Base-by-base conservation (phyloP, 2,888 invertebrate genomes). In the Noctua janthina region DNA sequence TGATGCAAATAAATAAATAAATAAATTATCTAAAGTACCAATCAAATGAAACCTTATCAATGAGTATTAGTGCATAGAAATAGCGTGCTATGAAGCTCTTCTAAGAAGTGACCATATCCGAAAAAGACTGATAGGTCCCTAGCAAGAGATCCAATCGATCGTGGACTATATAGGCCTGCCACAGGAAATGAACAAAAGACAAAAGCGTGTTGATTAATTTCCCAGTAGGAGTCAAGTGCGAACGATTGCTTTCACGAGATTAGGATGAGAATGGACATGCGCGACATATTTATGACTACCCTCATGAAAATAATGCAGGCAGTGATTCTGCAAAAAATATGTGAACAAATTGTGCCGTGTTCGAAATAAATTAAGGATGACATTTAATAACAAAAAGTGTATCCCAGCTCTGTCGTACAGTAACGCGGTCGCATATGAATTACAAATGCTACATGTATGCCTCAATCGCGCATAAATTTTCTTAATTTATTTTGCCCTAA, bases 401-500 rank as follows among this genome's bases (percentile, higher is more conserved):
- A 79, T 79, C 39, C 66, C 49, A 59, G 49, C 56, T 73, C 10
- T 59, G 69, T 49, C 75, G 75, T 75, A 72, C 67, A 64, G 59
- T 49, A 71, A 74, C 67, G 29, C 64, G 43, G n/a, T 71, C 70
- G 69, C 69, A 62, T 77, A 79, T 75, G 69, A 68, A 87, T 82
- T 79, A 81, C 75, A 71, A 77, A 78, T 73, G 49, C 51, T 80
- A 81, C 49, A 78, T 51, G 69, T 79, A 79, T 64, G 71, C 54
- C 76, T 79, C 74, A 79, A 88, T 76, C 72, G 49, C 46, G 76
- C 76, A 88, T 83, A 86, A 74, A 86, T 85, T 87, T 74, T 83
- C 35, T 78, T 77, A 84, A 87, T 82, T 79, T 83, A 89, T 81
- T 83, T 87, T 68, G 68, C 83, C 82, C 75, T 81, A 82, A 84